Evolutionary conservation across 37 sponge, comb jelly and placozoan genomes (phyloP).

Genomic region (Chondrilla cf. caribensis): DNA sequence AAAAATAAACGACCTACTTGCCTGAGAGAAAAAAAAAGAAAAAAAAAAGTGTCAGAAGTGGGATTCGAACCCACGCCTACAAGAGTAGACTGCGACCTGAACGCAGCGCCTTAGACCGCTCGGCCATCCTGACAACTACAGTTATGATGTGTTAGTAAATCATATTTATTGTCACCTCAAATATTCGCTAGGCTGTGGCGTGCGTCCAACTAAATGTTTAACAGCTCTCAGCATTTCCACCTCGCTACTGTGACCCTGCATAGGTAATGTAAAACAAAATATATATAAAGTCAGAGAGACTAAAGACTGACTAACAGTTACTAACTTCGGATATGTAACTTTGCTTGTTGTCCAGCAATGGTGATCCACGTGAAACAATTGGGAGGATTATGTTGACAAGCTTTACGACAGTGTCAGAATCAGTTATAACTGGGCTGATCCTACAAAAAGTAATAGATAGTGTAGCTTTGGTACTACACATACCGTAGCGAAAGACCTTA

Average conservation of each 20-base stretch:
- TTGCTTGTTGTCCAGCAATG: no score
- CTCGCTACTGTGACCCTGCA: neutral
- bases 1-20: slow-evolving; percentile 43
- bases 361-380: neutral
- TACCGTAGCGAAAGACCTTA: neutral
- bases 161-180: slow-evolving; percentile 2
- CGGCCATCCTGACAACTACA: slow-evolving; percentile 84
- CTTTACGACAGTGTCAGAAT: neutral
- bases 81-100: slow-evolving; percentile 94
- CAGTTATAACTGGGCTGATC: slow-evolving; percentile 49
- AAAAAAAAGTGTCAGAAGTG: slow-evolving; percentile 85
- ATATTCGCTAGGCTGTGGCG: neutral
- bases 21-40: slow-evolving; percentile 29
- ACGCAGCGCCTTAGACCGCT: slow-evolving; percentile 98
- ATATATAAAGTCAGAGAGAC: no score
- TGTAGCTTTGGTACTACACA: neutral
- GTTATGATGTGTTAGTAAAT: no score
- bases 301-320: no score
- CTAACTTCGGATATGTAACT: no score
- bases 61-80: slow-evolving; percentile 98
- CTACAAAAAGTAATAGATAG: slow-evolving; percentile 18
- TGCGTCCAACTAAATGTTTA: neutral
- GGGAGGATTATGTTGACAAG: neutral
- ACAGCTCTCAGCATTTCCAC: neutral
- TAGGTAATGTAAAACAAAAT: no score